A percentile compares a stretch with the other conserved stretches of the same genome.
These are phyloP conservation scores for Heteropelma amictum DNA, from an alignment of 2,888 invertebrate species.

Conservation along the genomic window DNA sequence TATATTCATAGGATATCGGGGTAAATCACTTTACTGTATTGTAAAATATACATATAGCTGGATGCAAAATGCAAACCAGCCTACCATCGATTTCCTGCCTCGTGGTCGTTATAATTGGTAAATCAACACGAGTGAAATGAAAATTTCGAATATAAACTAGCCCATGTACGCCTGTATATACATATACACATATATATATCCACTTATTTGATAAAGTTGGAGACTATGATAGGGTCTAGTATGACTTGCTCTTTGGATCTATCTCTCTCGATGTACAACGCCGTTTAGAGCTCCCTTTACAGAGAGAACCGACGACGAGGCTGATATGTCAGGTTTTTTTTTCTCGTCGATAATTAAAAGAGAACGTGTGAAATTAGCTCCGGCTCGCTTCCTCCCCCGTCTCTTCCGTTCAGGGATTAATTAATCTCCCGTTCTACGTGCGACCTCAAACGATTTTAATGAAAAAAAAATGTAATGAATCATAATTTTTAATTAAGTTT, in stretches of 20 bases:
- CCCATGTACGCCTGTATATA: slow-evolving; percentile 57
- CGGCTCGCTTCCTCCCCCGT: slow-evolving; percentile 2
- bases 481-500: background rate
- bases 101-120: slow-evolving; percentile 62
- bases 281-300: background rate
- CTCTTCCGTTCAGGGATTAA: background rate
- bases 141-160: slow-evolving; percentile 63
- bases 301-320: background rate
- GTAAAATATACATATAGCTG: background rate
- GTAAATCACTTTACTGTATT: background rate
- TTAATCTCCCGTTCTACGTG: too few relatives aligned
- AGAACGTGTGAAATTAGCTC: slow-evolving; percentile 29
- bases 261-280: background rate
- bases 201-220: slow-evolving; percentile 69
- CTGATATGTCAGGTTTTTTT: too few relatives aligned
- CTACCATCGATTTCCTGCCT: background rate
- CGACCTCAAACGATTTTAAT: background rate
- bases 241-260: background rate
- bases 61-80: slow-evolving; percentile 1
- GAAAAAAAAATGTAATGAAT: background rate
- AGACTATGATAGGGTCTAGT: slow-evolving; percentile 34
- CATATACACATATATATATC: too few relatives aligned
- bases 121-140: slow-evolving; percentile 65
- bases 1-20: background rate
- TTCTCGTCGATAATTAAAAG: slow-evolving; percentile 38